Percentiles rank a stretch among this genome's conserved stretches.
Evolutionary conservation across 1,140 invertebrate genomes (phyloP).

Genomic region (Monomorium pharaonis): DNA sequence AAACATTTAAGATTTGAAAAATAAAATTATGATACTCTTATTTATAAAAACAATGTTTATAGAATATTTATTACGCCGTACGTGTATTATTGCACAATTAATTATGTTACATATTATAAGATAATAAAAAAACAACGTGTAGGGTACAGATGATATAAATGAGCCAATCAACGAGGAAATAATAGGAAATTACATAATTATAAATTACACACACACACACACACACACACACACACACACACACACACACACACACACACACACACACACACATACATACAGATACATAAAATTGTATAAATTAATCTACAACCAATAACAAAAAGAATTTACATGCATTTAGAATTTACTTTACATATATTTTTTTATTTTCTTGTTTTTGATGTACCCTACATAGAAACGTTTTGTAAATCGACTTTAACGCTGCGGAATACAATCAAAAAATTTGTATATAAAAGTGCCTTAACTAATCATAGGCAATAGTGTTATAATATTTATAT

Average conservation of each 20-base stretch:
- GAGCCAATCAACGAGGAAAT: background rate
- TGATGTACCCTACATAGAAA: background rate
- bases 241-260: too few relatives aligned
- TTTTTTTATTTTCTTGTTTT: background rate
- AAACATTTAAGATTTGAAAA: background rate
- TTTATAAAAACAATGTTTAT: slow-evolving; percentile 33
- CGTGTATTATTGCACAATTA: slow-evolving; percentile 33
- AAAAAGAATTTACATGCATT: background rate
- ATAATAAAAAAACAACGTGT: background rate
- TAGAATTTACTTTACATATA: background rate
- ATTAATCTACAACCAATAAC: background rate
- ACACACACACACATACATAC: background rate
- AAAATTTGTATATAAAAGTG: slow-evolving; percentile 65
- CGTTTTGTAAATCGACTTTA: background rate
- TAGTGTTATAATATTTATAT: slow-evolving; percentile 32
- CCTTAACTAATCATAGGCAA: slow-evolving; percentile 55
- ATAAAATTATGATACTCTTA: slow-evolving; percentile 23
- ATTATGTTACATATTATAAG: slow-evolving; percentile 23
- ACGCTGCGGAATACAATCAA: slow-evolving; percentile 45
- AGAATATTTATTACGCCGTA: slow-evolving; percentile 31
- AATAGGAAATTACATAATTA: background rate
- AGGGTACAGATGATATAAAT: background rate
- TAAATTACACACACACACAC: background rate
- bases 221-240: too few relatives aligned
- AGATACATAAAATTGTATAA: background rate